These are phyloP conservation scores for Aulostomus chinensis DNA, from an alignment of 2,797 vertebrate genomes.

Conservation along the genomic window DNA sequence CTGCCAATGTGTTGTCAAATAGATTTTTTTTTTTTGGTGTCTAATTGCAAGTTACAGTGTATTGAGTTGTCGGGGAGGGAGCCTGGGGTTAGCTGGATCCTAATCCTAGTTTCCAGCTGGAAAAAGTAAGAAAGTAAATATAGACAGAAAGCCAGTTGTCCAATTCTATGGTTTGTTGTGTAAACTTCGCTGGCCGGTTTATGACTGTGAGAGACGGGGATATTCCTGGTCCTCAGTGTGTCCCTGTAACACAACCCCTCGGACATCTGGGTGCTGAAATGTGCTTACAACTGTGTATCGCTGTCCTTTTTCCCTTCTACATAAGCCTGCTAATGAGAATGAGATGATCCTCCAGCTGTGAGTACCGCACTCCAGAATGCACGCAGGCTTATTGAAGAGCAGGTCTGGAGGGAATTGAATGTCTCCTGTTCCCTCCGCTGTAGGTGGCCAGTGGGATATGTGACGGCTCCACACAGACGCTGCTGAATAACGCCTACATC, in stretches of 20 bases:
- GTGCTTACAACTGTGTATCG: constrained; percentile 77
- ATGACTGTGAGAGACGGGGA: constrained; percentile 46
- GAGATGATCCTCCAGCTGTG: constrained; percentile 12
- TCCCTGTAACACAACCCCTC: constrained; percentile 70
- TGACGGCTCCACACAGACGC: background rate
- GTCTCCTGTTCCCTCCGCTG: no score
- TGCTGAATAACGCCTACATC: constrained; percentile 32
- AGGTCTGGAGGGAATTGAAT: constrained; percentile 11
- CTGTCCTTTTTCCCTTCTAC: constrained; percentile 52
- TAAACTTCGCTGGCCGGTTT: constrained; percentile 58
- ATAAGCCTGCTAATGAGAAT: constrained; percentile 11
- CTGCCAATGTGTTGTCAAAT: no score
- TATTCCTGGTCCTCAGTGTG: constrained; percentile 43
- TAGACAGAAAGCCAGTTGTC: constrained; percentile 8
- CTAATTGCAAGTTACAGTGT: no score
- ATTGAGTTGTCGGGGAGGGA: no score
- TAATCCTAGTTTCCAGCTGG: no score
- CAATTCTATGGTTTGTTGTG: constrained; percentile 48
- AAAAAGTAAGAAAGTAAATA: no score
- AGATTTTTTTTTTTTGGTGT: no score
- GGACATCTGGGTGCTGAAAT: constrained; percentile 66
- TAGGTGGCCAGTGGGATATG: background rate
- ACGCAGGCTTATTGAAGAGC: constrained; percentile 9
- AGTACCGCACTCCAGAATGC: constrained; percentile 9
- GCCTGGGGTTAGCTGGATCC: no score